Percentiles rank a stretch among this genome's conserved stretches.
These are phyloP conservation scores for Drosophila nigromelanica DNA, from an alignment of 1,140 invertebrate genomes.

Conservation along the genomic window DNA sequence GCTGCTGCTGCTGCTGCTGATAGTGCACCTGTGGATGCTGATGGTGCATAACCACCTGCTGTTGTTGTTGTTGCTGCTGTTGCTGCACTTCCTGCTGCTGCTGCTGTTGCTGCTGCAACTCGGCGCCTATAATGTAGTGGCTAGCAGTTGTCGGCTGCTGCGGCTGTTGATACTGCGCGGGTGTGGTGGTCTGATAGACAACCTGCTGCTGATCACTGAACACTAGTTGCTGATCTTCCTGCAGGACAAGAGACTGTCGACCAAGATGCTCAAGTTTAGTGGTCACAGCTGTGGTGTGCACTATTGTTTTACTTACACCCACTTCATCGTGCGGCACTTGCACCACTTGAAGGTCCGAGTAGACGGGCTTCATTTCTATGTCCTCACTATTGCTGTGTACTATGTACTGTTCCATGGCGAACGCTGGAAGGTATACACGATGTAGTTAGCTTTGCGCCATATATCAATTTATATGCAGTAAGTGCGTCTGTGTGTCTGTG, in stretches of 20 bases:
- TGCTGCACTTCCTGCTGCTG: conserved; percentile 56
- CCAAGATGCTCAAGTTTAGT: neutral
- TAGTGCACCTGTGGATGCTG: conserved; percentile 67
- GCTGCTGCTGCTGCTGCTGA: conserved; percentile 61
- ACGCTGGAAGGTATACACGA: conserved; percentile 18
- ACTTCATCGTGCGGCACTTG: conserved; percentile 78
- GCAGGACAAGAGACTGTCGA: conserved; percentile 62
- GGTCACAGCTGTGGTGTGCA: conserved; percentile 7
- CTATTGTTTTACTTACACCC: conserved; percentile 61
- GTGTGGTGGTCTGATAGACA: conserved; percentile 73
- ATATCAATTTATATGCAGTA: neutral
- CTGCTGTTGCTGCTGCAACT: conserved; percentile 67
- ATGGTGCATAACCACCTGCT: conserved; percentile 67
- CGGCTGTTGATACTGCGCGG: conserved; percentile 65
- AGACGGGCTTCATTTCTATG: conserved; percentile 62
- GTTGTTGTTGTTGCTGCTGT: conserved; percentile 62
- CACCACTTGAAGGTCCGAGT: conserved; percentile 77
- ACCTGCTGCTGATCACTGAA: conserved; percentile 80
- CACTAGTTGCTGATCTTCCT: conserved; percentile 75
- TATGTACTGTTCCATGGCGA: conserved; percentile 66
- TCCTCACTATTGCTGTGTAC: conserved; percentile 63
- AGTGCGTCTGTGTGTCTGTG: conserved; percentile 33
- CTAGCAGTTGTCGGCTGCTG: conserved; percentile 61
- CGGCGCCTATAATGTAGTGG: conserved; percentile 74
- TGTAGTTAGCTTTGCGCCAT: conserved; percentile 14